Conservation (phyloP, 2,113 vertebrate genomes). For the Strix uralensis region DNA sequence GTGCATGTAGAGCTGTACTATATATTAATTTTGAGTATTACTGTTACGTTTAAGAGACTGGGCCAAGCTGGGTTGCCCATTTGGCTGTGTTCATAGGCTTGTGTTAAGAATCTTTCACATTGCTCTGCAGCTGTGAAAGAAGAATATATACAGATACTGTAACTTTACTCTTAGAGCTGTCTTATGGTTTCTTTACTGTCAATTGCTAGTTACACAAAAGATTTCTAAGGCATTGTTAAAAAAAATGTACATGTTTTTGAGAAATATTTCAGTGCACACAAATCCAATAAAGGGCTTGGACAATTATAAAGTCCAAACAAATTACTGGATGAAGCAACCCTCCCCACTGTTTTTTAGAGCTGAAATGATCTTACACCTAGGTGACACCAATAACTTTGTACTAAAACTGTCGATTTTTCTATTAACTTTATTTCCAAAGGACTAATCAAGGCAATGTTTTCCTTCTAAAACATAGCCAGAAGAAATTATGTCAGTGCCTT, state of each 20-base stretch:
- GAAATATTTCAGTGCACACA: neutral
- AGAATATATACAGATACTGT: neutral
- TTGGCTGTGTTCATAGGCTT: neutral
- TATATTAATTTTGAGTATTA: neutral
- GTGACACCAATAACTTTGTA: neutral
- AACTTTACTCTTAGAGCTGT: neutral
- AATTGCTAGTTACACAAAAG: neutral
- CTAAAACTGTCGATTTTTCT: neutral
- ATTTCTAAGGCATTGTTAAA: neutral
- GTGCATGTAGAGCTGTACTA: neutral
- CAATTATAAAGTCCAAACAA: neutral
- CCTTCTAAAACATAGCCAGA: neutral
- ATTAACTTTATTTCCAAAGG: neutral
- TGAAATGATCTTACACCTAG: neutral
- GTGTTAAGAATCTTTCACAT: neutral
- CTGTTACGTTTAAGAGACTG: neutral
- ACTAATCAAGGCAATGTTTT: neutral
- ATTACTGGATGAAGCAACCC: neutral
- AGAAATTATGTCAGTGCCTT: neutral
- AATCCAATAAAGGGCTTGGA: neutral
- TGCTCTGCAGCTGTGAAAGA: neutral
- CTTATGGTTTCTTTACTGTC: neutral
- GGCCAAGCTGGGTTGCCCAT: neutral
- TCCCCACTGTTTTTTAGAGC: neutral
- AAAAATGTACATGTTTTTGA: neutral